Base-by-base conservation (phyloP, 2,113 vertebrate species). In the Perca fluviatilis region DNA sequence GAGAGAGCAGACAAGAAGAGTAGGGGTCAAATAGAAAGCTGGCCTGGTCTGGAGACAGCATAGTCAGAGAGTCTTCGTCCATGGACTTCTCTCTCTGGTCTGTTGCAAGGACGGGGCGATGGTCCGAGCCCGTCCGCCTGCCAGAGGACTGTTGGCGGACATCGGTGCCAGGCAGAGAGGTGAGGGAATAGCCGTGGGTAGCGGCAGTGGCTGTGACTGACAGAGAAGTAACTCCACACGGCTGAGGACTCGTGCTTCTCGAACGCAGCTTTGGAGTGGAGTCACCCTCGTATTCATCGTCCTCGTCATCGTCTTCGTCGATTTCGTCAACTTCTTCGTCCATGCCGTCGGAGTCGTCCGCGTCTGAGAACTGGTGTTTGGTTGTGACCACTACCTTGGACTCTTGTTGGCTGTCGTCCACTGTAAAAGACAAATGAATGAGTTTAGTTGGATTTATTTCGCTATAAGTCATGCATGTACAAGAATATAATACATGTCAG, bases 361-460 rank as follows among this genome's bases (percentile, higher is more conserved):
- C 98, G 0, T 99, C 98, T 23, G 98, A 99, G 95, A 99, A 99
- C 93, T 99, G 98, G 85, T 99, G 98, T 76, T 98, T 97, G 74
- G 96, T 92, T 53, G 96, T 84, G 53, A 93, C 93, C 27, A 92
- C 85, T 88, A 94, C 68, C 77, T 95, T 98, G 25, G 95, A 80
- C 27, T 95, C 95, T 80, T 95, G 97, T 70, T 97, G 97, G 86
- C 93, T 93, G 76, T 98, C 97, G 79, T 99, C 98, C 58, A 83
- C 89, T 92, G 87, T 65, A 62, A 90, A 89, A 51, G 30, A 87
- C 23, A 81, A 56, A 78, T 1, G 0, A 11, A 1, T 47, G 8
- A 8, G 19, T 70, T 88, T 57, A 76, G 23, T 46, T 8, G 1
- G 23, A 47, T 68, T 58, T 7, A 10, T 61, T 68, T 1, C n/a